Evolutionary conservation across 2,797 vertebrate species (phyloP).

Genomic region (Brotogeris chrysoptera): DNA sequence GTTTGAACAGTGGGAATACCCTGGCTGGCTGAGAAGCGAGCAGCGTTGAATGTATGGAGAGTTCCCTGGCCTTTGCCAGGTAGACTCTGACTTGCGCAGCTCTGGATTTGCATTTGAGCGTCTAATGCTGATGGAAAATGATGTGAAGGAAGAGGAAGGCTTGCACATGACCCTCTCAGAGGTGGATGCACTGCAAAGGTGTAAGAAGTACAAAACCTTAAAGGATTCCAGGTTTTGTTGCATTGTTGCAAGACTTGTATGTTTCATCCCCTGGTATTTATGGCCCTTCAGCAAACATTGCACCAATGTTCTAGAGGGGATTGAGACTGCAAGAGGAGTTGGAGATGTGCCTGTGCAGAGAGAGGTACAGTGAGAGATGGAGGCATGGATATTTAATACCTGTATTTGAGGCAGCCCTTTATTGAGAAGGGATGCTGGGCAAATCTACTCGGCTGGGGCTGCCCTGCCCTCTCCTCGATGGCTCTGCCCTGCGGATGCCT

Average conservation of each 20-base stretch:
- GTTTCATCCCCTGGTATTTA: background rate
- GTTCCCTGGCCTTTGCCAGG: background rate
- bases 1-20: background rate
- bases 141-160: background rate
- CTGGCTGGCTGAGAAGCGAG: background rate
- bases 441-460: background rate
- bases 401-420: background rate
- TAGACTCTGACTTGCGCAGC: background rate
- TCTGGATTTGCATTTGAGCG: background rate
- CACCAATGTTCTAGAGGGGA: background rate
- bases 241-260: background rate
- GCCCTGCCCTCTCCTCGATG: background rate
- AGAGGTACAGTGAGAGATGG: background rate
- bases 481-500: background rate
- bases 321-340: background rate
- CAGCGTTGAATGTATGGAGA: background rate
- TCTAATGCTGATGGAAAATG: background rate
- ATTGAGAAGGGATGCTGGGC: background rate
- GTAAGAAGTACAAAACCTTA: background rate
- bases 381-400: background rate
- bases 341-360: background rate
- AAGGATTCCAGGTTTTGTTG: background rate
- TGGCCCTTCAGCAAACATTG: too few relatives aligned
- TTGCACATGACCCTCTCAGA: background rate
- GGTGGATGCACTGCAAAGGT: fast-evolving